Base-by-base conservation (phyloP, 2,888 invertebrate species). In the Brachylomia viminalis region DNA sequence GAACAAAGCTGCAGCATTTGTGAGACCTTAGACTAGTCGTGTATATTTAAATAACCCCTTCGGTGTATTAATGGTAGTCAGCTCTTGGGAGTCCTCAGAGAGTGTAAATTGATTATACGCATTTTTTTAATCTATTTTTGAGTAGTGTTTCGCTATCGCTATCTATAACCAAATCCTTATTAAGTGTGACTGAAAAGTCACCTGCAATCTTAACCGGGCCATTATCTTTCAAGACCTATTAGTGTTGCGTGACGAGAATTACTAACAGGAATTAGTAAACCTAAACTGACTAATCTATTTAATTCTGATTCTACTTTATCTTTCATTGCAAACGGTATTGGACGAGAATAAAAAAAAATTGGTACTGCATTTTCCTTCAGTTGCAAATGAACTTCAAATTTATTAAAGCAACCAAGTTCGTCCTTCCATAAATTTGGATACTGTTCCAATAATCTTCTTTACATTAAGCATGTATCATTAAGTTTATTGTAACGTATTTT, bases 1-100 rank as follows among this genome's bases (percentile, higher is more conserved):
- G n/a, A n/a, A n/a, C n/a, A n/a, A n/a, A n/a, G n/a, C n/a, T n/a
- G n/a, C n/a, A n/a, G 59, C 59, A 59, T 59, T 59, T 6, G 59
- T 33, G 17, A 33, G 59, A 59, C 59, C 59, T 8, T 59, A 59
- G 6, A 59, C 64, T 27, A 62, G n/a, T n/a, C 62, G 62, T 6
- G 62, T 62, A 42, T 62, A 62, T 62, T 62, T 62, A 38, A 62
- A 62, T 42, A 62, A 38, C 13, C 62, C 62, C 15, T 62, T 62
- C 10, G 62, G 42, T 33, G 59, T 59, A 20, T 59, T 59, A 7
- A 59, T 59, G 30, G 59, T 59, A 17, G 59, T 59, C 17, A 59
- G 20, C 17, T 59, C 59, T 33, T 59, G 59, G 33, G 59, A 59
- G 17, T 15, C 15, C 8, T 59, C 59, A 8, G 59, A 59, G 30